These are phyloP conservation scores for Anguilla anguilla DNA, from an alignment of 2,797 vertebrate genomes.

Conservation along the genomic window DNA sequence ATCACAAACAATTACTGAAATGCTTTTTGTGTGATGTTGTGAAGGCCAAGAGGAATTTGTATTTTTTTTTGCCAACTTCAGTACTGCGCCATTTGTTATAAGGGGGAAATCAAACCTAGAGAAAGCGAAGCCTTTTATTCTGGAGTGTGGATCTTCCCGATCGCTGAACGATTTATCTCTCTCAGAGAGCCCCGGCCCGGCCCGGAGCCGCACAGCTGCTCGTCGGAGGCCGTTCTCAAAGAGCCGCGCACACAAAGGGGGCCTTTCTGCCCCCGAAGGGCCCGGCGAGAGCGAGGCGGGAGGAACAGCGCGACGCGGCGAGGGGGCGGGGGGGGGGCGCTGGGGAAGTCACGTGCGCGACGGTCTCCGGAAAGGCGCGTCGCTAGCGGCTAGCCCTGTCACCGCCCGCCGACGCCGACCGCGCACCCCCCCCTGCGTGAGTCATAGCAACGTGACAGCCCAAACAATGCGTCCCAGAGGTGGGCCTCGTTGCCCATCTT, in stretches of 20 bases:
- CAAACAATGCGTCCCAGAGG: not conserved
- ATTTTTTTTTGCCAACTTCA: not conserved
- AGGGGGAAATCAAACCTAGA: not conserved
- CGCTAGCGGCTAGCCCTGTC: not conserved
- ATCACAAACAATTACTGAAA: not conserved
- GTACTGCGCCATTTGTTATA: not conserved
- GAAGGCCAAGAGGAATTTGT: not conserved
- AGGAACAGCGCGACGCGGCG: conserved; percentile 46
- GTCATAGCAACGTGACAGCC: not conserved
- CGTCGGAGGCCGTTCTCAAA: conserved; percentile 42
- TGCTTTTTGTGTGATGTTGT: not conserved
- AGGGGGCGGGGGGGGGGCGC: conserved; percentile 30
- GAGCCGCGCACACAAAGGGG: conserved; percentile 64
- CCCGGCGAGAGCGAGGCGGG: conserved; percentile 51
- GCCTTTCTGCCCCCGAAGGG: conserved; percentile 57
- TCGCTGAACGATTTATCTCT: not conserved
- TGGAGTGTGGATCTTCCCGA: not conserved
- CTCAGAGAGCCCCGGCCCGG: not conserved
- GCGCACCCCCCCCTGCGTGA: not conserved
- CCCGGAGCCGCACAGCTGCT: conserved; percentile 46
- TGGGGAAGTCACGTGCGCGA: not conserved
- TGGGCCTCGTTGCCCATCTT: not conserved
- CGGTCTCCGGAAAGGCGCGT: not conserved
- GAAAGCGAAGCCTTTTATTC: not conserved
- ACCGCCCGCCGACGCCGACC: not conserved